Percentiles rank a stretch among this genome's conserved stretches.
phyloP scores from a whole-genome alignment of 2,113 vertebrate species.

The human (Homo sapiens) region DNA sequence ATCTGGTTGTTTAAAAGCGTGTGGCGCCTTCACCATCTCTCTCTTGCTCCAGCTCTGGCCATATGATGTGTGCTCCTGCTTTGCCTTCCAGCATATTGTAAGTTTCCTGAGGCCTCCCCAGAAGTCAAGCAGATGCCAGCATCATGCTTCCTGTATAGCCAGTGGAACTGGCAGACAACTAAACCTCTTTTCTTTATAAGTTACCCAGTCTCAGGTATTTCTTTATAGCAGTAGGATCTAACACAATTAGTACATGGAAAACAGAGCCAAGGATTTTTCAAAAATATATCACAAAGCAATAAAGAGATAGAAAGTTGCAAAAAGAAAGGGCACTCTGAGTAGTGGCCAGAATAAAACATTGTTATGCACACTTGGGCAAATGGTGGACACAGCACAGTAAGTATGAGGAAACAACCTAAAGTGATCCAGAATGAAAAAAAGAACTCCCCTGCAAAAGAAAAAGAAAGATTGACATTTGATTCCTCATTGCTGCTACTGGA shows the following conservation, averaged over 20 bases:
- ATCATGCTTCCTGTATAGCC: no score
- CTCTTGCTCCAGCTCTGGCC: no score
- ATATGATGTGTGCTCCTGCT: no score
- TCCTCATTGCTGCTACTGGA: neutral
- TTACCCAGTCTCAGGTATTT: no score
- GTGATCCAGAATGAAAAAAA: neutral
- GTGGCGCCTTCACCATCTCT: no score
- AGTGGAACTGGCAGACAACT: no score
- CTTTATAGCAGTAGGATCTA: no score
- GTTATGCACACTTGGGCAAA: neutral
- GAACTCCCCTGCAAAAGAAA: neutral
- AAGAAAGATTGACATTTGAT: neutral
- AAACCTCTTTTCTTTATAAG: no score
- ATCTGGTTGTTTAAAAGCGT: no score
- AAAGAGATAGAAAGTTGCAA: neutral
- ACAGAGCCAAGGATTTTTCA: neutral
- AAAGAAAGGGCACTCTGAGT: neutral
- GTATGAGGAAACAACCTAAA: neutral
- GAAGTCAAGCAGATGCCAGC: no score
- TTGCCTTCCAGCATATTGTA: no score
- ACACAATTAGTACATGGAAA: neutral
- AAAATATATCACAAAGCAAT: neutral
- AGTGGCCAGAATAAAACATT: neutral
- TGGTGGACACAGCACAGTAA: neutral
- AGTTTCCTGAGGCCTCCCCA: no score